Conservation (phyloP, 2,888 invertebrate species). For the Oligia fasciuncula region DNA sequence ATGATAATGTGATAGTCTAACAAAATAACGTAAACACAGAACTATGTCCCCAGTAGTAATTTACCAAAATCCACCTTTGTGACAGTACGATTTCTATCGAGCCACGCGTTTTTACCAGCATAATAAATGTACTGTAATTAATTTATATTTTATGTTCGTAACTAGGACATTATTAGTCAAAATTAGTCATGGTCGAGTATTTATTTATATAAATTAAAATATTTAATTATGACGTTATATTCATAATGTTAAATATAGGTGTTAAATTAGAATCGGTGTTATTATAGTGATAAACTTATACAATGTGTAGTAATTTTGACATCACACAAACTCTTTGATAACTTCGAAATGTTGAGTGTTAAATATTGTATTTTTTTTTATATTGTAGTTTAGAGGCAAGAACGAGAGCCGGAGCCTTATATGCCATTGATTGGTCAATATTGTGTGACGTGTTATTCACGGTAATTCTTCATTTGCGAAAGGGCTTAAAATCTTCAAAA, state of each 20-base stretch:
- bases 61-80: not conserved
- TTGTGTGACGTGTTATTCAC: not conserved
- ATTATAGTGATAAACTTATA: constrained; percentile 30
- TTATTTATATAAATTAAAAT: constrained; percentile 16
- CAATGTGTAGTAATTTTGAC: constrained; percentile 9
- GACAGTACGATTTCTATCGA: not conserved
- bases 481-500: not conserved
- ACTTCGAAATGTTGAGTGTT: constrained; percentile 52
- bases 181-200: constrained; percentile 41
- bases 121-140: constrained; percentile 14
- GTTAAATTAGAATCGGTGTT: constrained; percentile 30
- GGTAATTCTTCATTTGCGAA: not conserved
- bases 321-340: constrained; percentile 1
- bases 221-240: not conserved
- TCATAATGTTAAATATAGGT: constrained; percentile 2
- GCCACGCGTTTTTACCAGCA: constrained; percentile 13
- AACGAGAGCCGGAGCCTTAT: not conserved
- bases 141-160: constrained; percentile 5
- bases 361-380: constrained; percentile 45
- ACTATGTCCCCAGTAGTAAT: not conserved
- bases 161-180: constrained; percentile 14
- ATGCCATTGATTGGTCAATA: constrained; percentile 14
- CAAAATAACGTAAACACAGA: not conserved
- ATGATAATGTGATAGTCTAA: constrained; percentile 11
- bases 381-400: constrained; percentile 41